phyloP scores from a whole-genome alignment of 2,797 vertebrate species.

The Gobionotothen gibberifrons region DNA sequence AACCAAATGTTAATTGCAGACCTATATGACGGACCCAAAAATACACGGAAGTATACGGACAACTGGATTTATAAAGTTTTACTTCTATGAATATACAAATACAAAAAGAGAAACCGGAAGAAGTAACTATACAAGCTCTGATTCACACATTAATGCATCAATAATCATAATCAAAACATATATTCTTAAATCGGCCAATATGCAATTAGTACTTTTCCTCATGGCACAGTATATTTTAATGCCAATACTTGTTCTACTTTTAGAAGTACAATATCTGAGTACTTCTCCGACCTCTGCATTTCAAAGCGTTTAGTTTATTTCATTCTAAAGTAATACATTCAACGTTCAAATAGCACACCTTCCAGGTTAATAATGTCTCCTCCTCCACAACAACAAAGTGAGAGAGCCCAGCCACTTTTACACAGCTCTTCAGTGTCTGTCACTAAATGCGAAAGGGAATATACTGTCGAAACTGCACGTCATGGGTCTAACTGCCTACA shows the following conservation, averaged over 20 bases:
- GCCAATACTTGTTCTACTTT: too few relatives aligned
- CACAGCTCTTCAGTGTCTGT: background rate
- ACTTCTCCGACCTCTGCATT: background rate
- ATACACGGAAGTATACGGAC: background rate
- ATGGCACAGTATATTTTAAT: too few relatives aligned
- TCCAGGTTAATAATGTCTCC: background rate
- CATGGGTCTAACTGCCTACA: background rate
- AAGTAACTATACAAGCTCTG: constrained; percentile 9
- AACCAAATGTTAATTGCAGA: too few relatives aligned
- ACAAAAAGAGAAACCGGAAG: background rate
- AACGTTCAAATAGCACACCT: background rate
- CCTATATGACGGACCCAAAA: too few relatives aligned
- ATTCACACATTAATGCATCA: too few relatives aligned
- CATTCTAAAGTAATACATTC: background rate
- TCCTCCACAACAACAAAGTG: background rate
- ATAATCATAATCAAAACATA: too few relatives aligned
- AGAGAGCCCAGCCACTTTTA: background rate
- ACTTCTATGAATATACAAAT: background rate
- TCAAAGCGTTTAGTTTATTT: background rate
- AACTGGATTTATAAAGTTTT: background rate
- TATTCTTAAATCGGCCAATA: too few relatives aligned
- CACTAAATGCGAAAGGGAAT: background rate
- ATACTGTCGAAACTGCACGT: background rate
- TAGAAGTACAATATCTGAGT: too few relatives aligned
- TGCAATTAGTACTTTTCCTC: too few relatives aligned